Conservation (phyloP, 2,113 vertebrate genomes). For the Cyphomyrus plagiostoma region DNA sequence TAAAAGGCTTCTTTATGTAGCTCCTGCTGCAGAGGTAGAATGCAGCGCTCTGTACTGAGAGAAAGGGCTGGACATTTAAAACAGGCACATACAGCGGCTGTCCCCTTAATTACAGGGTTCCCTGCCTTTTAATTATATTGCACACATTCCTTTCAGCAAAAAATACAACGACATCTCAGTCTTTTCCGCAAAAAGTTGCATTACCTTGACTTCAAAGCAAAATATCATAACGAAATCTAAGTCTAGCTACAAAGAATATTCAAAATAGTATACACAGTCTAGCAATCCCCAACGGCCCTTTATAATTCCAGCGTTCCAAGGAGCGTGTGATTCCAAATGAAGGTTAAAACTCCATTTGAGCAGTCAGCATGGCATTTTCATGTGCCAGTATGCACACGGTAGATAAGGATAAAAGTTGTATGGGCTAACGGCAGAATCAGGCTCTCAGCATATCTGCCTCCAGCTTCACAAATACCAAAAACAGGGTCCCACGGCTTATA, state of each 20-base stretch:
- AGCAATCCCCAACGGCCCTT: neutral
- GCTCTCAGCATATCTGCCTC: neutral
- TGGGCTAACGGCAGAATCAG: neutral
- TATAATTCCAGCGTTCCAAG: neutral
- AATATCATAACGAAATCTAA: neutral
- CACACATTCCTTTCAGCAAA: slow-evolving; percentile 22
- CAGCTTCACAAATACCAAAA: neutral
- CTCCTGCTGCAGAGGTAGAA: neutral
- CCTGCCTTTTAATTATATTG: slow-evolving; percentile 41
- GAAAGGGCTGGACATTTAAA: slow-evolving; percentile 30
- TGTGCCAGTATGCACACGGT: neutral
- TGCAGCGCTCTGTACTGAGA: neutral
- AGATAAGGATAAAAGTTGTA: slow-evolving; percentile 1
- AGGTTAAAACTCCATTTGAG: neutral
- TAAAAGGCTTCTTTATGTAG: neutral
- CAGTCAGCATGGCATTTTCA: neutral
- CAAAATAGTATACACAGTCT: neutral
- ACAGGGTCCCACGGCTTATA: neutral
- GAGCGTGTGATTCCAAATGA: neutral
- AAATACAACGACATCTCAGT: neutral
- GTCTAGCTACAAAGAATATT: neutral
- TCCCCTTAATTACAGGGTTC: slow-evolving; percentile 35
- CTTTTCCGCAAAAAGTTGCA: neutral
- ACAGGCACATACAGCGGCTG: slow-evolving; percentile 36
- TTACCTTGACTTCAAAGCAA: neutral